Evolutionary conservation across 2,113 vertebrate genomes (phyloP), one percentile per base, ranked within the genome.

Genomic region (Triplophysa rosa): DNA sequence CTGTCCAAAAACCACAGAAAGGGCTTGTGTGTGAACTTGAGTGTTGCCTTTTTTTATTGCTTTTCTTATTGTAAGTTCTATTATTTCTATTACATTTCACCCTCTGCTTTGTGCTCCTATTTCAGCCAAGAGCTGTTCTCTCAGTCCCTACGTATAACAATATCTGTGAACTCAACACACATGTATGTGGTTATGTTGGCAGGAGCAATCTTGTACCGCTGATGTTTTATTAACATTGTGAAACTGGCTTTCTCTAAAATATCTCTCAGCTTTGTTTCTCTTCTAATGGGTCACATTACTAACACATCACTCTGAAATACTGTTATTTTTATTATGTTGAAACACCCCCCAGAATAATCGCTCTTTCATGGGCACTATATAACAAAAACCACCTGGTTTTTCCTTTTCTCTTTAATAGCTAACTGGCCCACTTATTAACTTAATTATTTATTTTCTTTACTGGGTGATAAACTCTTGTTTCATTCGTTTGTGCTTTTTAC

Each of bases 1-100:
- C 84, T 78, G 76, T 92, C 92, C 91, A 92, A 92, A 83, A 80
- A 89, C 87, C 88, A 90, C 89, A 91, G 84, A 89, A 82, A 67
- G 81, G 80, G 79, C 85, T 87, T 77, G 65, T 66, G 65, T 66
- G 80, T 85, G 86, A 80, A 86, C 77, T 80, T 78, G 82, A 87
- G 82, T 86, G 71, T 81, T 66, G 47, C 54, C 19, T 49, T 69
- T 79, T 79, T 85, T 76, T 76, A 37, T 65, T 52, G 61, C 73
- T 69, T 80, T 83, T 69, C 19, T 33, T 63, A 72, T 73, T 67
- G 69, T 49, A 73, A 74, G 47, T 61, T 66, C 6, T 45, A 66
- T 59, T 80, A 65, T 67, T 80, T 33, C 69, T 73, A 56, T 86
- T 42, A 73, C 67, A 81, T 89, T 79, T 86, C 68, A 80, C 79